Percentiles rank a stretch among this genome's conserved stretches.
Conservation (phyloP, 2,888 invertebrate species). For the Ormia ochracea region DNA sequence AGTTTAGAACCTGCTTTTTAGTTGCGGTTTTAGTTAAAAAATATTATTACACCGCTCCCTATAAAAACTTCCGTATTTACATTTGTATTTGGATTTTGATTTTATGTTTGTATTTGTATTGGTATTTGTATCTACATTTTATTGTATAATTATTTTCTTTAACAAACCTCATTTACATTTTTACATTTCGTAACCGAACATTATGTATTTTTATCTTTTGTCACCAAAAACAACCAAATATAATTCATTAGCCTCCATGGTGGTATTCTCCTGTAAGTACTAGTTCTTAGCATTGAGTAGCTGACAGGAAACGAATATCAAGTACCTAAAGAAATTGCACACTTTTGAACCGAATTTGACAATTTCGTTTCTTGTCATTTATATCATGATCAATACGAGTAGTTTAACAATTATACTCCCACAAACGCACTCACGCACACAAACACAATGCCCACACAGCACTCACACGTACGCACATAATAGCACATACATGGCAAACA, state of each 20-base stretch:
- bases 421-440: neutral
- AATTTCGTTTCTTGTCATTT: slow-evolving; percentile 9
- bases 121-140: neutral
- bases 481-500: too few species aligned
- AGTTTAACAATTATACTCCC: slow-evolving; percentile 40
- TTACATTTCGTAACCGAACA: slow-evolving; percentile 55
- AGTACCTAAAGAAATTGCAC: too few species aligned
- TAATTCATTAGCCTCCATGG: slow-evolving; percentile 86
- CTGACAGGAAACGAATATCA: neutral
- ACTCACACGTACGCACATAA: neutral
- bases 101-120: too few species aligned
- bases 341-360: too few species aligned
- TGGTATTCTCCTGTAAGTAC: slow-evolving; percentile 95
- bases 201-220: slow-evolving; percentile 61
- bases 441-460: slow-evolving; percentile 2
- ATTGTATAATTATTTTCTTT: neutral
- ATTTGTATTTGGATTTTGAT: too few species aligned
- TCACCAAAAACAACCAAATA: slow-evolving; percentile 63
- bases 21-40: slow-evolving; percentile 27
- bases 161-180: slow-evolving; percentile 45
- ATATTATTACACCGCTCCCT: neutral
- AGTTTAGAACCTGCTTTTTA: slow-evolving; percentile 21
- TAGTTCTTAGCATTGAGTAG: slow-evolving; percentile 59
- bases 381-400: slow-evolving; percentile 17
- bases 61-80: too few species aligned